Evolutionary conservation across 2,888 invertebrate genomes (phyloP).

Genomic region (Mechanitis mazaeus): DNA sequence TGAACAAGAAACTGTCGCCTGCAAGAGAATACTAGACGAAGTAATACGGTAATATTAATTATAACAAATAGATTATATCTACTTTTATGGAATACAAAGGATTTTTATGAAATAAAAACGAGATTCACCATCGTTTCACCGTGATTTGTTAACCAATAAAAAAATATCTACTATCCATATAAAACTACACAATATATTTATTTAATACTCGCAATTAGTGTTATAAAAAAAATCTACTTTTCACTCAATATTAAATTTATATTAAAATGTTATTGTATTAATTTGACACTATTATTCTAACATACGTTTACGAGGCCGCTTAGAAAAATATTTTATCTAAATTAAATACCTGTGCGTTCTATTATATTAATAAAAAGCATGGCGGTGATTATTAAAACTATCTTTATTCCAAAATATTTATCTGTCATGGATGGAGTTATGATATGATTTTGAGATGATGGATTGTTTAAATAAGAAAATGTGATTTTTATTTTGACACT

Average conservation of each 20-base stretch:
- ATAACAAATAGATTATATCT: not conserved
- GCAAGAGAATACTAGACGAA: no score
- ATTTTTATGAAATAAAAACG: not conserved
- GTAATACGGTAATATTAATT: not conserved
- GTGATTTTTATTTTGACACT: no score
- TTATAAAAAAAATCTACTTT: not conserved
- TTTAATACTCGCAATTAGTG: constrained; percentile 3
- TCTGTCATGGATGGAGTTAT: constrained; percentile 60
- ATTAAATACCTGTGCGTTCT: constrained; percentile 58
- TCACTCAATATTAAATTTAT: constrained; percentile 1
- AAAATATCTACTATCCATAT: not conserved
- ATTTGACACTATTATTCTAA: constrained; percentile 24
- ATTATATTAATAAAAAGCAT: constrained; percentile 37
- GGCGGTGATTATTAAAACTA: constrained; percentile 23
- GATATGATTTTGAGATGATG: constrained; percentile 54
- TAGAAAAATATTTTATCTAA: constrained; percentile 54
- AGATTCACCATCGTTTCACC: not conserved
- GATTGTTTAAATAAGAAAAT: constrained; percentile 11
- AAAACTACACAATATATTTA: constrained; percentile 4
- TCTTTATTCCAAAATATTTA: constrained; percentile 32
- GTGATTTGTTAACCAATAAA: not conserved
- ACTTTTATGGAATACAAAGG: not conserved
- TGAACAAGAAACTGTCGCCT: no score
- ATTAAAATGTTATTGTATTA: constrained; percentile 12
- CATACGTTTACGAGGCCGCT: constrained; percentile 16